A percentile compares a stretch with the other conserved stretches of the same genome.
These are phyloP conservation scores for Megaceryle torquata DNA, from an alignment of 2,113 vertebrate species.

Conservation along the genomic window DNA sequence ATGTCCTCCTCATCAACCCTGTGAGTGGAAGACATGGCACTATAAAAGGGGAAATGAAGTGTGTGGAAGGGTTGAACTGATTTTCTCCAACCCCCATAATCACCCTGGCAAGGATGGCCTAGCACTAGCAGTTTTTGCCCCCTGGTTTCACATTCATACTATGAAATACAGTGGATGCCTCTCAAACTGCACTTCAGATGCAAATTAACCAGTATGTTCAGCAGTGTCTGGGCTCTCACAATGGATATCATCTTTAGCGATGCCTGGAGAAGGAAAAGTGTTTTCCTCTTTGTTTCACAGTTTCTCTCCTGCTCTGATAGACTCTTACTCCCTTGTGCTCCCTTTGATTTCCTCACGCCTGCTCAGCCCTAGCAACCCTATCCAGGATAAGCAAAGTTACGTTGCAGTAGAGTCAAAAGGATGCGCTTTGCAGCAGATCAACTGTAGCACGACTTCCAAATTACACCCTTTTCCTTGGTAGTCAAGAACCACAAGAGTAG, in stretches of 20 bases:
- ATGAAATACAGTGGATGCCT: rapidly evolving
- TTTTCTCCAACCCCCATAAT: background rate
- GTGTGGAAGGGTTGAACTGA: background rate
- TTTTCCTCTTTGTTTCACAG: background rate
- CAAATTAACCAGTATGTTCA: background rate
- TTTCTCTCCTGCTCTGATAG: background rate
- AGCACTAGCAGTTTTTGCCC: background rate
- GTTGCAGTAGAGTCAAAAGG: background rate
- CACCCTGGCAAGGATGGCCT: background rate
- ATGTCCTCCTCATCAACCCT: background rate
- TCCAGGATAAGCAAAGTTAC: background rate
- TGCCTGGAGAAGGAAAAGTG: background rate
- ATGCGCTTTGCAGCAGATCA: background rate
- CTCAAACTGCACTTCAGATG: background rate
- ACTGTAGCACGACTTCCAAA: background rate
- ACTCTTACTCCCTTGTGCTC: background rate
- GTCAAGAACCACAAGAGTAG: background rate
- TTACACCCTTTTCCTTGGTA: background rate
- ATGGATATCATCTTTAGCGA: background rate
- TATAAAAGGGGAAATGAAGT: background rate
- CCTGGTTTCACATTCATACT: background rate
- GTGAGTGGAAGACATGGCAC: background rate
- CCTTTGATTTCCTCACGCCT: background rate
- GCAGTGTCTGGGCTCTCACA: rapidly evolving
- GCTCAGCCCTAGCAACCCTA: background rate